Evolutionary conservation across 2,113 vertebrate species (phyloP).

Genomic region (Chrysochloris asiatica): DNA sequence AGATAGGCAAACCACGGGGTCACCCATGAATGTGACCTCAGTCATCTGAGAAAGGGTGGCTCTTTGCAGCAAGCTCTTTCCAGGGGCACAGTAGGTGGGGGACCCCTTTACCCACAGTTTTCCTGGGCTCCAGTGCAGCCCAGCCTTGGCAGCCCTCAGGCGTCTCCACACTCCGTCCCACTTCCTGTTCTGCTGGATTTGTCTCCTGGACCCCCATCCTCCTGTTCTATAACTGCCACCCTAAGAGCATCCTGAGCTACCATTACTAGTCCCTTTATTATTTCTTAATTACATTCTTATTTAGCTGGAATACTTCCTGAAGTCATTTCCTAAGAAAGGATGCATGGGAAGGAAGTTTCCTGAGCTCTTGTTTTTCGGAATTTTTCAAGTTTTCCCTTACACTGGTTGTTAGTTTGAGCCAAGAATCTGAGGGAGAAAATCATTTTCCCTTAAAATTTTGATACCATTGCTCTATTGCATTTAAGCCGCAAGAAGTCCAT

Average conservation of each 20-base stretch:
- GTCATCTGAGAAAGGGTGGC: too few relatives aligned
- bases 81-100: background rate
- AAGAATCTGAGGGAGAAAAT: background rate
- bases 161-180: fast-evolving
- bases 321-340: background rate
- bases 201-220: background rate
- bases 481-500: background rate
- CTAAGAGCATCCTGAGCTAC: background rate
- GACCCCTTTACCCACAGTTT: background rate
- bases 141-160: fast-evolving
- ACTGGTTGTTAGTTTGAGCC: background rate
- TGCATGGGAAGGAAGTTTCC: background rate
- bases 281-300: background rate
- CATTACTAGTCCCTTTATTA: background rate
- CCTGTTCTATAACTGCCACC: background rate
- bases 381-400: background rate
- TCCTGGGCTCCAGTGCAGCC: background rate
- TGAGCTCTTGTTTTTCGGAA: background rate
- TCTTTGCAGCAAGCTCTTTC: background rate
- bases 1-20: background rate
- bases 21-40: background rate
- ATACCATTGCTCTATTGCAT: background rate
- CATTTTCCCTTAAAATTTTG: background rate
- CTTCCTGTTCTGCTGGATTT: background rate
- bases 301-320: constrained; percentile 20